Conservation (phyloP, 2,888 invertebrate species). For the Nemapogon koenigi region DNA sequence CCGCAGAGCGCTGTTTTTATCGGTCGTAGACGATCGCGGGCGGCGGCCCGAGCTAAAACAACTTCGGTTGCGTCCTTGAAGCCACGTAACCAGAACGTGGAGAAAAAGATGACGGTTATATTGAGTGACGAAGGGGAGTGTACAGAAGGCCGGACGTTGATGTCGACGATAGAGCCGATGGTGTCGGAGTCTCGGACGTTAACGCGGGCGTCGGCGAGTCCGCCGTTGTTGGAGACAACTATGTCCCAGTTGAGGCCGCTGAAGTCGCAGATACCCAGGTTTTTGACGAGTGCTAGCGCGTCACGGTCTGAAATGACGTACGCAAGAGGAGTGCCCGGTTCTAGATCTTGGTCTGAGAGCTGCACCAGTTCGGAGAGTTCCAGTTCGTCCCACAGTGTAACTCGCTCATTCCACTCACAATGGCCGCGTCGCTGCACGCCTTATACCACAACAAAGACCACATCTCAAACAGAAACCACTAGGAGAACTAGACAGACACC, state of each 20-base stretch:
- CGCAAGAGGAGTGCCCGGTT: background rate
- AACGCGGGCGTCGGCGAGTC: constrained; percentile 25
- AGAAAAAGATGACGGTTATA: constrained; percentile 39
- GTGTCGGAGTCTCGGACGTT: constrained; percentile 14
- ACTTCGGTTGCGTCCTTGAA: constrained; percentile 28
- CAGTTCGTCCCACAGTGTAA: background rate
- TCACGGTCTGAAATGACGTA: no score
- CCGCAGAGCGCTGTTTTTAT: constrained; percentile 23
- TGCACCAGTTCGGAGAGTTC: background rate
- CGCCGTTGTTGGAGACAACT: constrained; percentile 40
- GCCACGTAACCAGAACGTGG: constrained; percentile 42
- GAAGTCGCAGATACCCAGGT: background rate
- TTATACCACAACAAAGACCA: no score
- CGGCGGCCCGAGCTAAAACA: constrained; percentile 23
- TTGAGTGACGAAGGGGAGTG: constrained; percentile 31
- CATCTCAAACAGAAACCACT: no score
- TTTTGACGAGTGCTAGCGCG: background rate
- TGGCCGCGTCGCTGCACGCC: background rate
- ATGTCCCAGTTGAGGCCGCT: constrained; percentile 30
- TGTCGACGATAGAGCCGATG: constrained; percentile 15
- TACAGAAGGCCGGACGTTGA: constrained; percentile 14
- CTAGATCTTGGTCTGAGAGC: background rate
- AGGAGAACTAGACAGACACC: no score
- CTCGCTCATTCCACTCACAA: background rate
- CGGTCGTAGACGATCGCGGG: constrained; percentile 18